Base-by-base conservation (phyloP, 1,140 invertebrate species). In the Ericerus pela region DNA sequence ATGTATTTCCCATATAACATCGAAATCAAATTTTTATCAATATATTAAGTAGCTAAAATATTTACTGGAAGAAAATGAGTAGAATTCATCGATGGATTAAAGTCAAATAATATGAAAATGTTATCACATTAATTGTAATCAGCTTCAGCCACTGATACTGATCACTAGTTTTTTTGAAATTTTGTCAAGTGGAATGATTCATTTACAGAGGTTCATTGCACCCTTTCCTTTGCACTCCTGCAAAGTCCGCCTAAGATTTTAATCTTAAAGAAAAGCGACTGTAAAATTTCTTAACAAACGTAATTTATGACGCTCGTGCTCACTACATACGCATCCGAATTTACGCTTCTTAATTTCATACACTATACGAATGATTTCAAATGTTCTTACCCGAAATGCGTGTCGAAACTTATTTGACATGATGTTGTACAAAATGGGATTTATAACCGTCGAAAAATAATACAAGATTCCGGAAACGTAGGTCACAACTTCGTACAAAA, bases 401-500 rank as follows among this genome's bases (percentile, higher is more conserved):
- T 84, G 79, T 52, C 85, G 73, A 66, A 88, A 88, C 65, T 88
- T 87, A 63, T 84, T 77, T n/a, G 84, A 87, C 84, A 89, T 87
- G 59, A 88, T 80, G 70, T 85, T 84, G 70, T 88, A 89, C 0
- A 88, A 72, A 57, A 89, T 75, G 0, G 86, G 85, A 70, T 89
- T 89, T 61, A 88, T 81, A 53, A 84, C 85, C 8, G 85, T 84
- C 28, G 84, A 87, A 55, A 88, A 66, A 70, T 85, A 90, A 67
- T 88, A 89, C 24, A 87, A 74, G 4, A 88, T 74, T 1, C 86
- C 86, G 1, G 84, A 85, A 22, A 86, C 68, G 64, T 85, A 82
- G 1, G 78, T 82, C 60, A 82, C 72, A 47, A 80, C 71, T 55
- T 73, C 75, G 67, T 82, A 84, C 63, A 73, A 64, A 24, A 71